Base-by-base conservation (phyloP, 2,888 invertebrate species). In the Drosophila macrospina region DNA sequence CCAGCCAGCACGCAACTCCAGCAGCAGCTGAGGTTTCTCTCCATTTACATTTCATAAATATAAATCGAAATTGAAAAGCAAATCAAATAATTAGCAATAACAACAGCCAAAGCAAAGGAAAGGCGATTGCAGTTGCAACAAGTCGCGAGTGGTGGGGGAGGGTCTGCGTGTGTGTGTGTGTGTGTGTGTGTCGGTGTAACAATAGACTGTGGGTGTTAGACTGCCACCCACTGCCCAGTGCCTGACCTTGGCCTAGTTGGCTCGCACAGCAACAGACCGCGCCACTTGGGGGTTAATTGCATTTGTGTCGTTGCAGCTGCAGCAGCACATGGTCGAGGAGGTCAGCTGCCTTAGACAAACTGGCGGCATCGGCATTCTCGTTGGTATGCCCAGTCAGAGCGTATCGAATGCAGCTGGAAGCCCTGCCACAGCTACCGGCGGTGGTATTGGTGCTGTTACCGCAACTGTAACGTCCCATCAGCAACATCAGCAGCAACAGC, bases 311-410 rank as follows among this genome's bases (percentile, higher is more conserved):
- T 20, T 20, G 39, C 36, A 47, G 41, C 28, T 28, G 26, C 34
- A 30, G 28, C 42, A 16, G 34, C 60, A 45, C 36, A 88, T 88
- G 89, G 80, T 88, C 47, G 87, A 89, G 69, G 88, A 88, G 72
- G 63, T 80, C 50, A 67, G 88, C 47, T 84, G 89, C 59, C 77
- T 82, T 11, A 84, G 80, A 83, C 89, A 89, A 69, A 85, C 81
- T 67, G 89, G 80, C 73, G 69, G 63, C 57, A 66, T 69, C 39
- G 66, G 73, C 65, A 61, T 68, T 59, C 68, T 48, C 52, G 32
- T 69, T 67, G 73, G 54, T 47, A 86, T 88, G 84, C 84, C 84
- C 78, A 73, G 56, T 57, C 80, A 69, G 41, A 72, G 68, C n/a
- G 65, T 52, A 57, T 20, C 69, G n/a, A 54, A 48, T 72, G 47